These are phyloP conservation scores for Aphelenchoides besseyi DNA, from an alignment of 1,140 invertebrate species.

Conservation along the genomic window DNA sequence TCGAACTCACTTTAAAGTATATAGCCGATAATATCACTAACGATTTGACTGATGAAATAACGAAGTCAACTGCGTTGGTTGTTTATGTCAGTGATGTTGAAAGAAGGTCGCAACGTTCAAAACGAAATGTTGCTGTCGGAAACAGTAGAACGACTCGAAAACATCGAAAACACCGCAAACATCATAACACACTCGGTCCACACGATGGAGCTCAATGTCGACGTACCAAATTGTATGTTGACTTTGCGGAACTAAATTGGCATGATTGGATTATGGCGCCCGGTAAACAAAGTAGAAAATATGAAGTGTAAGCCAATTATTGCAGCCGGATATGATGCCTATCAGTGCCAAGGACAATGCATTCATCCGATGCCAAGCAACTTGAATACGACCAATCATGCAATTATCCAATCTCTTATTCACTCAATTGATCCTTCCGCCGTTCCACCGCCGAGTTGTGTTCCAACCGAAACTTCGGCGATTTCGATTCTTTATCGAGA, in stretches of 20 bases:
- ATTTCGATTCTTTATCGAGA: slow-evolving; percentile 92
- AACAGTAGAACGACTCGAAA: slow-evolving; percentile 11
- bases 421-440: slow-evolving; percentile 72
- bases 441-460: slow-evolving; percentile 89
- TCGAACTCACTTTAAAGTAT: slow-evolving; percentile 21
- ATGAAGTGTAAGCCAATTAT: slow-evolving; percentile 20
- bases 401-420: slow-evolving; percentile 92
- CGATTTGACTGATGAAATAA: slow-evolving; percentile 12
- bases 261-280: slow-evolving; percentile 99
- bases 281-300: slow-evolving; percentile 53
- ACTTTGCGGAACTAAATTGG: slow-evolving; percentile 94
- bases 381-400: slow-evolving; percentile 93
- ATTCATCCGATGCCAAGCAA: slow-evolving; percentile 85
- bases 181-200: slow-evolving; percentile 27
- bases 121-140: slow-evolving; percentile 29
- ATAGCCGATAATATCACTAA: slow-evolving; percentile 19
- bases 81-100: slow-evolving; percentile 23
- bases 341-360: slow-evolving; percentile 89
- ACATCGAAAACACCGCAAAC: slow-evolving; percentile 32
- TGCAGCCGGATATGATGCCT: slow-evolving; percentile 81
- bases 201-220: slow-evolving; percentile 68
- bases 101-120: slow-evolving; percentile 23
- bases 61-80: slow-evolving; percentile 26
- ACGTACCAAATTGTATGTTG: slow-evolving; percentile 83
- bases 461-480: slow-evolving; percentile 69